Base-by-base conservation (phyloP, 2,888 invertebrate species). In the Gibbula magus region DNA sequence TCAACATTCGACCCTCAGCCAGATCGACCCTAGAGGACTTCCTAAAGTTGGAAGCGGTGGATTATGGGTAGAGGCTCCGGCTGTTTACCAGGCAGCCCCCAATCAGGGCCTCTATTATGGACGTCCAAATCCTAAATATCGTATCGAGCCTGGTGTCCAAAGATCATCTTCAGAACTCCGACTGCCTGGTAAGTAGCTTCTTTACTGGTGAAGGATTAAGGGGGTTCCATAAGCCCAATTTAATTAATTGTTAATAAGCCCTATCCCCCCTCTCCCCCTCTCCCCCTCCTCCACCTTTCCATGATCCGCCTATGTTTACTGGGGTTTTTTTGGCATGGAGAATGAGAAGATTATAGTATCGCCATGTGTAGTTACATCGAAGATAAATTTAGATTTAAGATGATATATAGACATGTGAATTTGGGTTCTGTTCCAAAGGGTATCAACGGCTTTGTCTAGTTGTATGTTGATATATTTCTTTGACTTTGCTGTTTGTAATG, bases 21-120 rank as follows among this genome's bases (percentile, higher is more conserved):
- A 79, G 51, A 77, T 74, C 0, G 53, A 66, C 5, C 76, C 79
- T 3, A 75, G 76, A 20, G 66, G 67, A 10, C 77, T 84, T n/a
- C 85, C 85, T 1, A 85, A 83, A 77, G 84, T 84, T 51, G 61
- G 87, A 73, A 88, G 88, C 75, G 87, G 83, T 75, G 88, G 86
- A 18, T 79, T 89, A 53, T 89, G 89, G 89, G 83, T 88, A 75
- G 88, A 87, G 1, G 82, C 83, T 18, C 88, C 89, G 0, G 85
- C 87, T 7, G 79, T 89, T 79, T 89, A 88, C 61, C 83, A 86
- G 1, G 81, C 80, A 2, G 78, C 80, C 7, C 88, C 88, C 3
- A 81, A 88, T 32, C 85, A 84, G 10, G 85, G 82, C 7, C 86
- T 86, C 74, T 83, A 83, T 56, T 81, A 83, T 67, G 79, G 79